A percentile compares a stretch with the other conserved stretches of the same genome.
These are phyloP conservation scores for Pelecanoides urinatrix DNA, from an alignment of 2,113 vertebrate species.

Conservation along the genomic window DNA sequence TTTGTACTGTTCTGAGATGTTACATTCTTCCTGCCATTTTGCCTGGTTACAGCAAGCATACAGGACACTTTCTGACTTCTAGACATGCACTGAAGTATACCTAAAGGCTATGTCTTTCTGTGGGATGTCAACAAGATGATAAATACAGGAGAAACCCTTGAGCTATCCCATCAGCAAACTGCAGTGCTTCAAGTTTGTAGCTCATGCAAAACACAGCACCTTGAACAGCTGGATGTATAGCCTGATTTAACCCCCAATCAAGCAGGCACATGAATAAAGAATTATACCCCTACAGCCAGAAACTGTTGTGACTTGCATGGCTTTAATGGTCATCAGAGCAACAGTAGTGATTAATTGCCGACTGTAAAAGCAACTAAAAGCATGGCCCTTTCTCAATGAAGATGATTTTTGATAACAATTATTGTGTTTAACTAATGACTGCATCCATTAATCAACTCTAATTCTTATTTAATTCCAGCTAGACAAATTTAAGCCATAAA, in stretches of 20 bases:
- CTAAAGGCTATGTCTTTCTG: background rate
- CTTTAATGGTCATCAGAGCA: background rate
- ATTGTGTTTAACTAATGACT: background rate
- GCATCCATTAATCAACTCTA: background rate
- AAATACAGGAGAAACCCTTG: background rate
- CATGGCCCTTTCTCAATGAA: background rate
- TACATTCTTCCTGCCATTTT: background rate
- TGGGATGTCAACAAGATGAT: too few relatives aligned
- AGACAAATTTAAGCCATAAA: background rate
- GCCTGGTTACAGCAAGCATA: background rate
- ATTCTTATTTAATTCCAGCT: background rate
- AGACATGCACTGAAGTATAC: background rate
- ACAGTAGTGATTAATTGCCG: background rate
- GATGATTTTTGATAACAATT: background rate
- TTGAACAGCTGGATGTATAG: background rate
- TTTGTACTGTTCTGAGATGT: background rate
- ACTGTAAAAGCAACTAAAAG: background rate
- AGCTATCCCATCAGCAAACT: background rate
- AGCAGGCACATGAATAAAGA: background rate
- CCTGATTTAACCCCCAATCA: background rate
- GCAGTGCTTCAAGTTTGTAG: background rate
- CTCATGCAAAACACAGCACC: background rate
- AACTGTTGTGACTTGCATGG: background rate
- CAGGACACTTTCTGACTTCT: background rate
- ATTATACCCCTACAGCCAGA: background rate